Evolutionary conservation across 2,113 vertebrate species (phyloP).

Genomic region (Podarcis muralis): DNA sequence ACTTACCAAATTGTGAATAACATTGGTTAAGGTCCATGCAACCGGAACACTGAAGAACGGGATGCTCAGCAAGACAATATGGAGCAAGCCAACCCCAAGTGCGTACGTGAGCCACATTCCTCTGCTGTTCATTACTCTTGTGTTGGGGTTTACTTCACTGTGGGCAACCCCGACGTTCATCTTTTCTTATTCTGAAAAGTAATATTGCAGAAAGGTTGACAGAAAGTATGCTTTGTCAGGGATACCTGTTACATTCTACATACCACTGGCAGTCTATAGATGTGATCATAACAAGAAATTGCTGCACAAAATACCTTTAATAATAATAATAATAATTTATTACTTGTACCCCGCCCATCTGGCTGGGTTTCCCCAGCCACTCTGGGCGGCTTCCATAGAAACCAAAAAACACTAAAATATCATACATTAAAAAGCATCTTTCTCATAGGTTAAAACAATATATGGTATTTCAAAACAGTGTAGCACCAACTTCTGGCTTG

Average conservation of each 20-base stretch:
- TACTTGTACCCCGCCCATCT: too few relatives aligned
- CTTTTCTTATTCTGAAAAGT: slow-evolving; percentile 61
- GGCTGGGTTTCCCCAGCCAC: too few relatives aligned
- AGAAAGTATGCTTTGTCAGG: background rate
- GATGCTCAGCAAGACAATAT: slow-evolving; percentile 96
- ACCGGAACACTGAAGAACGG: slow-evolving; percentile 96
- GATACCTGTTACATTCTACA: background rate
- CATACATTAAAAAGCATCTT: too few relatives aligned
- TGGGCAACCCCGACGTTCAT: slow-evolving; percentile 99
- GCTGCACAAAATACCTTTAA: background rate
- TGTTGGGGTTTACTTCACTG: slow-evolving; percentile 98
- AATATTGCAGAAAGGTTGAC: slow-evolving; percentile 18
- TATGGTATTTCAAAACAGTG: background rate
- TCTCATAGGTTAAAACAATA: background rate
- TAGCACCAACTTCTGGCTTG: background rate
- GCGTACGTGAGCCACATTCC: slow-evolving; percentile 98
- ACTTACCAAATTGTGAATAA: slow-evolving; percentile 98
- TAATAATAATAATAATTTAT: too few relatives aligned
- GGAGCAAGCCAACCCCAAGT: slow-evolving; percentile 92
- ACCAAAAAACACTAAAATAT: too few relatives aligned
- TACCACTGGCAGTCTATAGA: too few relatives aligned
- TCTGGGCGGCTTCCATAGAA: too few relatives aligned
- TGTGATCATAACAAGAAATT: background rate
- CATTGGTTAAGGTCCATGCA: slow-evolving; percentile 96
- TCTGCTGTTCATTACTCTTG: slow-evolving; percentile 96